These are phyloP conservation scores for Calliopum simillimum DNA, from an alignment of 2,888 invertebrate genomes.

Conservation along the genomic window DNA sequence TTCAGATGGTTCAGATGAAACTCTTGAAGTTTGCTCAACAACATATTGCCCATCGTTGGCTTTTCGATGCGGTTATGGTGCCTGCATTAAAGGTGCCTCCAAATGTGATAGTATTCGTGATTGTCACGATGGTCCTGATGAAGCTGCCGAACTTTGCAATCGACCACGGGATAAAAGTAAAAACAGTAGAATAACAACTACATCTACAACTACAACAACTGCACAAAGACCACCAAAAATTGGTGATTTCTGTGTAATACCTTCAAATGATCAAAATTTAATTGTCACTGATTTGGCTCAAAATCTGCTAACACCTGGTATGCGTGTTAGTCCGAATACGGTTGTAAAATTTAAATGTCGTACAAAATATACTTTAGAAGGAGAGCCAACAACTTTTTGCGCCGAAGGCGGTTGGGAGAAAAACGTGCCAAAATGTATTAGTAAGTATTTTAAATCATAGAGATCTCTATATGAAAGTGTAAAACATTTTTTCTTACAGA, in stretches of 20 bases:
- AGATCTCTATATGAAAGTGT: too few species aligned
- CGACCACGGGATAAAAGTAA: too few species aligned
- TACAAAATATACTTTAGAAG: constrained; percentile 22
- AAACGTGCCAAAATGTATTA: constrained; percentile 5
- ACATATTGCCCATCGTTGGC: constrained; percentile 44
- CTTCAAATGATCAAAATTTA: constrained; percentile 12
- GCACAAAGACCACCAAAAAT: not conserved
- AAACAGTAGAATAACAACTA: too few species aligned
- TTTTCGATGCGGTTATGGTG: constrained; percentile 54
- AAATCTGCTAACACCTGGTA: not conserved
- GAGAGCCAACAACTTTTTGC: not conserved
- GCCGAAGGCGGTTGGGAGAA: not conserved
- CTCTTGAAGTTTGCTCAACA: constrained; percentile 43
- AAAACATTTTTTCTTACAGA: constrained; percentile 17
- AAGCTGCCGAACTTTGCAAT: constrained; percentile 44
- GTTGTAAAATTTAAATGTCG: constrained; percentile 30
- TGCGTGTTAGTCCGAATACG: constrained; percentile 16
- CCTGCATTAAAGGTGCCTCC: constrained; percentile 44
- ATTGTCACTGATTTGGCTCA: not conserved
- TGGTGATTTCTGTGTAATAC: constrained; percentile 21
- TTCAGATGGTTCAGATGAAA: constrained; percentile 54
- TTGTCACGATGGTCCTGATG: constrained; percentile 54
- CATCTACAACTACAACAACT: too few species aligned
- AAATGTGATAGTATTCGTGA: constrained; percentile 46
- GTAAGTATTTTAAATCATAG: not conserved